Percentiles rank a stretch among this genome's conserved stretches.
Evolutionary conservation across 2,888 invertebrate species (phyloP).

Genomic region (Noctua janthe): DNA sequence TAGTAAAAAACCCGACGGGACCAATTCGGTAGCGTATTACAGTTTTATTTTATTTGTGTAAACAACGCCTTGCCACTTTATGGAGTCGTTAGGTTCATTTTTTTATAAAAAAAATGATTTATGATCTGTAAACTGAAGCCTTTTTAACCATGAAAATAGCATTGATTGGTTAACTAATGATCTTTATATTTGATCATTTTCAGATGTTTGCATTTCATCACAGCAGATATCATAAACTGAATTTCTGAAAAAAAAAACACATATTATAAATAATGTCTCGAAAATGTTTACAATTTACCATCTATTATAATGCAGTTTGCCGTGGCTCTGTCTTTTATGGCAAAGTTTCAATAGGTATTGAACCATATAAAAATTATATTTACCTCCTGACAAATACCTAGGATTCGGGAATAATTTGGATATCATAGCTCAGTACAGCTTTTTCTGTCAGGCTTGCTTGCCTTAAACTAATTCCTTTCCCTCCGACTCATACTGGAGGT

Average conservation of each 20-base stretch:
- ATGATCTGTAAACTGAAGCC: constrained; percentile 71
- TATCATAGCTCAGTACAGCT: neutral
- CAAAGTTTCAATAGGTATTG: neutral
- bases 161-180: constrained; percentile 44
- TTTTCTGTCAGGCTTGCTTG: neutral
- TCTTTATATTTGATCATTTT: neutral
- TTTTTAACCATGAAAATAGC: constrained; percentile 52
- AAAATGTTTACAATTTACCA: neutral
- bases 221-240: neutral
- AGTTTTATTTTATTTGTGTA: constrained; percentile 82
- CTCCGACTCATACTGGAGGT: too few relatives aligned
- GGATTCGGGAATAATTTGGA: neutral
- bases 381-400: neutral
- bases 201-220: neutral
- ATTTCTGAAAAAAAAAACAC: neutral
- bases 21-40: constrained; percentile 83
- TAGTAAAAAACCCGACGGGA: constrained; percentile 78
- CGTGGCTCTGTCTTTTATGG: neutral
- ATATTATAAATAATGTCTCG: neutral
- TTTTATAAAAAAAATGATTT: constrained; percentile 79
- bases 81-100: constrained; percentile 78
- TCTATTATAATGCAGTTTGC: neutral
- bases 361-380: neutral
- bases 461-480: neutral
- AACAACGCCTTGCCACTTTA: constrained; percentile 79